Percentiles rank a stretch among this genome's conserved stretches.
Conservation (phyloP, 2,797 vertebrate species). For the Cuculus canorus region DNA sequence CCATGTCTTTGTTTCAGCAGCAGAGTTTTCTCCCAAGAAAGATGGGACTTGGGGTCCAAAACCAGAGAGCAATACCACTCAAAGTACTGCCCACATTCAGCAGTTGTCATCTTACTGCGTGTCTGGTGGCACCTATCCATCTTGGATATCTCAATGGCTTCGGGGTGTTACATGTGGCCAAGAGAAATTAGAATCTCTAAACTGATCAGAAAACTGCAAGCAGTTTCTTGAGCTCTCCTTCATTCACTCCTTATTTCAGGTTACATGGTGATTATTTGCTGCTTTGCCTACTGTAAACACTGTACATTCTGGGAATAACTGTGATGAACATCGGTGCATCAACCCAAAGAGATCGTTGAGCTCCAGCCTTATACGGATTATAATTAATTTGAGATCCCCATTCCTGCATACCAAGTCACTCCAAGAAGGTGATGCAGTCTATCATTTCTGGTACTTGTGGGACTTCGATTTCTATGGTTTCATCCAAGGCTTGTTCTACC, state of each 20-base stretch:
- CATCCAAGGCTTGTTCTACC: not conserved
- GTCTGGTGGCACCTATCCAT: not conserved
- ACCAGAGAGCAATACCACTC: not conserved
- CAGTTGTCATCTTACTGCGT: rapidly evolving
- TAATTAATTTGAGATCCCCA: not conserved
- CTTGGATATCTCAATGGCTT: not conserved
- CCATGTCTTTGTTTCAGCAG: not conserved
- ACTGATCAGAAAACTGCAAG: not conserved
- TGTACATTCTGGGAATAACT: not conserved
- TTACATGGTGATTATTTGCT: not conserved
- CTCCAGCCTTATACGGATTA: not conserved
- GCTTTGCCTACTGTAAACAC: not conserved
- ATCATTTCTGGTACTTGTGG: not conserved
- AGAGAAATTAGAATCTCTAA: not conserved
- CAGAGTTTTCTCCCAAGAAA: not conserved
- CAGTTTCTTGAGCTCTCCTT: not conserved
- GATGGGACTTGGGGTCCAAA: not conserved
- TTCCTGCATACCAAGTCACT: not conserved
- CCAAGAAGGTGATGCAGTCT: not conserved
- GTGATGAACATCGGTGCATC: rapidly evolving
- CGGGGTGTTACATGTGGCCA: not conserved
- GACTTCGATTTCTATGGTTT: not conserved
- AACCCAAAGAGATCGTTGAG: not conserved
- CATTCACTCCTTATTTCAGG: not conserved
- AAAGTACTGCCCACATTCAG: not conserved